Percentiles rank a stretch among this genome's conserved stretches.
Conservation (phyloP, 2,888 invertebrate species). For the Elaeidobius kamerunicus region DNA sequence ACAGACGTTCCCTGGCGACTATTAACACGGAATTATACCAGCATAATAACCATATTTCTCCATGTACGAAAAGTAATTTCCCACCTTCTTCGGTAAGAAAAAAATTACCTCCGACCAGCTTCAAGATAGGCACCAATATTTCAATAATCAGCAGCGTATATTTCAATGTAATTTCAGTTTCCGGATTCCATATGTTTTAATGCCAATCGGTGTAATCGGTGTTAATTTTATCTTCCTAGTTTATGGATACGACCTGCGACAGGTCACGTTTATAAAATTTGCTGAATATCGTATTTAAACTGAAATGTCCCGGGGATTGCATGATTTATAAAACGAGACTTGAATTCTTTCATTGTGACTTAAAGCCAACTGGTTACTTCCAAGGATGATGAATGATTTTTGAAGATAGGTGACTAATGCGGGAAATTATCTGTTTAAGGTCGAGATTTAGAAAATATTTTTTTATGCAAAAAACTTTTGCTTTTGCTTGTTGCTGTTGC, state of each 20-base stretch:
- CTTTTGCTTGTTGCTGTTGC: no score
- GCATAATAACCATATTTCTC: slow-evolving; percentile 23
- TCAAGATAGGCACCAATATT: slow-evolving; percentile 25
- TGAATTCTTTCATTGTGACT: not conserved
- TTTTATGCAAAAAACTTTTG: no score
- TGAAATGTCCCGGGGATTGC: slow-evolving; percentile 8
- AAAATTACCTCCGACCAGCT: slow-evolving; percentile 19
- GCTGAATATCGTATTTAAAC: slow-evolving; percentile 20
- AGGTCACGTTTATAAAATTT: slow-evolving; percentile 17
- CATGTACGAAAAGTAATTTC: slow-evolving; percentile 16
- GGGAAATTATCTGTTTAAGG: no score
- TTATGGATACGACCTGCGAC: slow-evolving; percentile 14
- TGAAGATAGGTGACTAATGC: not conserved
- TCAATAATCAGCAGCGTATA: slow-evolving; percentile 28
- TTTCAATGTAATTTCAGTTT: slow-evolving; percentile 28
- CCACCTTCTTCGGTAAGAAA: slow-evolving; percentile 11
- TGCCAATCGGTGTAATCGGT: slow-evolving; percentile 22
- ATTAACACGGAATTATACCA: slow-evolving; percentile 14
- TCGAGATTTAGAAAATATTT: no score
- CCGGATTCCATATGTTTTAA: slow-evolving; percentile 29
- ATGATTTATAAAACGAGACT: slow-evolving; percentile 6
- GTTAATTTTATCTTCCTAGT: slow-evolving; percentile 22
- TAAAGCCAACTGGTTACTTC: not conserved
- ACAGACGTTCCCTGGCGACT: not conserved
- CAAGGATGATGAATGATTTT: not conserved